Conservation (phyloP, 2,797 vertebrate species). For the Mus spretus region DNA sequence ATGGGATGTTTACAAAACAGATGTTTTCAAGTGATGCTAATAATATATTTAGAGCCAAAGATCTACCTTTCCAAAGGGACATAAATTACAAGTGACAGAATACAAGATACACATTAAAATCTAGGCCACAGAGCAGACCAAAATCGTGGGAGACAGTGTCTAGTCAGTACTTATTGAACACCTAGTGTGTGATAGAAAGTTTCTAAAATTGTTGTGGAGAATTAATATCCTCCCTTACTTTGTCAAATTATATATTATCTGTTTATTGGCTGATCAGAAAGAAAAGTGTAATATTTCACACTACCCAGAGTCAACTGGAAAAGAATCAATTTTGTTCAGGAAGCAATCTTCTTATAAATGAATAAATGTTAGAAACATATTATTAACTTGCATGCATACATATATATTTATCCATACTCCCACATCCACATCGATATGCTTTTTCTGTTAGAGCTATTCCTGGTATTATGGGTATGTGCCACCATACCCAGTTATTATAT, state of each 20-base stretch:
- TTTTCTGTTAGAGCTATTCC: background rate
- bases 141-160: background rate
- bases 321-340: conserved; percentile 50
- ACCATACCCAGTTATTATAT: background rate
- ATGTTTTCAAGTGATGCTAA: conserved; percentile 62
- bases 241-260: conserved; percentile 54
- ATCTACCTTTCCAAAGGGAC: conserved; percentile 46
- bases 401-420: background rate
- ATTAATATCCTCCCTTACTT: conserved; percentile 42
- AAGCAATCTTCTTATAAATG: background rate
- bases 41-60: conserved; percentile 67
- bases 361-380: background rate
- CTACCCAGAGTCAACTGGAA: conserved; percentile 6
- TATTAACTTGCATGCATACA: background rate
- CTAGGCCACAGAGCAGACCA: conserved; percentile 37
- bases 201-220: conserved; percentile 41
- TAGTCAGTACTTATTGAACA: conserved; percentile 46
- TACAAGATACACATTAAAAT: conserved; percentile 67
- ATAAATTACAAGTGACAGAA: conserved; percentile 78
- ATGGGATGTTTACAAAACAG: conserved; percentile 70
- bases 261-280: conserved; percentile 43
- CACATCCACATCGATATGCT: background rate
- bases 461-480: background rate
- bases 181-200: conserved; percentile 13
- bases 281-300: conserved; percentile 43